Conservation (phyloP, 2,797 vertebrate genomes). For the Hippopotamyrus pictus region DNA sequence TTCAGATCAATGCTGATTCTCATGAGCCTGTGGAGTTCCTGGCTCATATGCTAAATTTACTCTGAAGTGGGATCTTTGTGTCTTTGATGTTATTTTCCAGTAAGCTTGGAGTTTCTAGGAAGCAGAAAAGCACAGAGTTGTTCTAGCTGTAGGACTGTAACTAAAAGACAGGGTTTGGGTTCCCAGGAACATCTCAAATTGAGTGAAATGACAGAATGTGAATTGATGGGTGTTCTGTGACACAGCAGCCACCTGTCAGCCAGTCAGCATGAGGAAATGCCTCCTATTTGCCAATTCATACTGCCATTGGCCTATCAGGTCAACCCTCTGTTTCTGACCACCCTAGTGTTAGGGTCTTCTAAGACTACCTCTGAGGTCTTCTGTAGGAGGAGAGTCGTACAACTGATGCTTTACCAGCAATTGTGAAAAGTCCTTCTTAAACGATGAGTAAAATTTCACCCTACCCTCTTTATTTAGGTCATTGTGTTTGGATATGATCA, state of each 20-base stretch:
- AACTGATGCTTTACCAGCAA: neutral
- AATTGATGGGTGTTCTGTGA: neutral
- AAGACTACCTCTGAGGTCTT: neutral
- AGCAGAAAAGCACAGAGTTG: neutral
- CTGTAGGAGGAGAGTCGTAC: neutral
- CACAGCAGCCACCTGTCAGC: neutral
- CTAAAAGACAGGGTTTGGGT: neutral
- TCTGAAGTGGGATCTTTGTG: neutral
- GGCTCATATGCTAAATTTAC: neutral
- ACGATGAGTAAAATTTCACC: neutral
- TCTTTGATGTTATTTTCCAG: neutral
- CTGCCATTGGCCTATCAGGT: neutral
- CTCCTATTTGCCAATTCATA: neutral
- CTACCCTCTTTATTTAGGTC: neutral
- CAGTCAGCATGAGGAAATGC: neutral
- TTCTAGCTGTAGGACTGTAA: neutral
- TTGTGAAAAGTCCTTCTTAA: neutral
- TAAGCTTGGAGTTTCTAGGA: neutral
- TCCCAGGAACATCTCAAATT: neutral
- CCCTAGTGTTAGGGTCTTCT: neutral
- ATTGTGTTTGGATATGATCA: neutral
- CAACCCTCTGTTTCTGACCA: neutral
- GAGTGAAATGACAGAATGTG: neutral
- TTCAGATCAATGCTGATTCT: neutral
- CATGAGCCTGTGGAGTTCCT: neutral